Percentiles rank a stretch among this genome's conserved stretches.
Evolutionary conservation across 2,113 vertebrate species (phyloP).

Genomic region (Eurystomus gularis): DNA sequence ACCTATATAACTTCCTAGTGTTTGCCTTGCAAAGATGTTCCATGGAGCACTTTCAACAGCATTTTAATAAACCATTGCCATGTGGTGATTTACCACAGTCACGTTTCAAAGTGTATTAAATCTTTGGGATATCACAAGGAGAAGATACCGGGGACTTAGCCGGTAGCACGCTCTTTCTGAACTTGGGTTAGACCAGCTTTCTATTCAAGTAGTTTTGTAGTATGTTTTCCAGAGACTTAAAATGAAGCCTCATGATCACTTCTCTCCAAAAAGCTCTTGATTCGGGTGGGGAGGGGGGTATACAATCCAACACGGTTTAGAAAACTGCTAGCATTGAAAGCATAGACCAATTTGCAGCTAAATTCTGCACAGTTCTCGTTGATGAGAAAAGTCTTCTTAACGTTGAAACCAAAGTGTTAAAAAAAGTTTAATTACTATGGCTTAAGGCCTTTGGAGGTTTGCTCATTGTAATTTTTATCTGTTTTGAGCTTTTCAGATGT

Average conservation of each 20-base stretch:
- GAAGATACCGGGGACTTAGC: neutral
- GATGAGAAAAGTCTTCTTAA: neutral
- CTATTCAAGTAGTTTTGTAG: neutral
- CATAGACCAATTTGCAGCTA: neutral
- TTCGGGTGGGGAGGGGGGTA: neutral
- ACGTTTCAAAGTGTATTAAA: neutral
- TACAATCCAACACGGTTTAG: neutral
- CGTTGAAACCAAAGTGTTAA: neutral
- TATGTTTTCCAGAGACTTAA: neutral
- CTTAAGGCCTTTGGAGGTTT: too few species aligned
- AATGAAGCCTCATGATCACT: neutral
- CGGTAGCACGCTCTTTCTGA: neutral
- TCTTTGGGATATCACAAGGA: neutral
- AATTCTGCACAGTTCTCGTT: neutral
- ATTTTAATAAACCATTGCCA: neutral
- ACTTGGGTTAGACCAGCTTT: neutral
- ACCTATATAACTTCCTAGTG: neutral
- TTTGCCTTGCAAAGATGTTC: neutral
- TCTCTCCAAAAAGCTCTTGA: neutral
- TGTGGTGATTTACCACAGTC: neutral
- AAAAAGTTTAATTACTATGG: too few species aligned
- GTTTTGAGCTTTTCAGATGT: too few species aligned
- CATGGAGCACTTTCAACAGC: neutral
- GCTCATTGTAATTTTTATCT: too few species aligned
- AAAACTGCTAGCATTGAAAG: neutral